Percentiles rank a stretch among this genome's conserved stretches.
Conservation (phyloP, 2,797 vertebrate genomes). For the Atherinosoma microstoma region DNA sequence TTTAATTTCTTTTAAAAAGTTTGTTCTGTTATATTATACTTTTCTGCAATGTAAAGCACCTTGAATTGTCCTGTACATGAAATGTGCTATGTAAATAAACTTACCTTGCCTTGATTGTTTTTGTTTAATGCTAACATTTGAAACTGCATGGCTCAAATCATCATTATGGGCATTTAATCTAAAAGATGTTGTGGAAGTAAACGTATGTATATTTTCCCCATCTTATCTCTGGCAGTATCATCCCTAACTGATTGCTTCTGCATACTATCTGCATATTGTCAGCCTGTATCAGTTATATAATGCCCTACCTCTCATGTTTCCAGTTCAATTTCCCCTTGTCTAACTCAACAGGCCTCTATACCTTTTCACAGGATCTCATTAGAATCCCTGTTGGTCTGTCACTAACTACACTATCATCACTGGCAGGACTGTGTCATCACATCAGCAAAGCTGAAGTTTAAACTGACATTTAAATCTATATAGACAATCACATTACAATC, state of each 20-base stretch:
- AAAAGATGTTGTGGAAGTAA: background rate
- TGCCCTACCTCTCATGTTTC: conserved; percentile 46
- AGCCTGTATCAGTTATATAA: conserved; percentile 58
- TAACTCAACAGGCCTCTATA: conserved; percentile 49
- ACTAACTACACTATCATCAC: conserved; percentile 30
- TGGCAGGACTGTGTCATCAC: conserved; percentile 33
- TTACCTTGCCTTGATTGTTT: no score
- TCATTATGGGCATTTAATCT: background rate
- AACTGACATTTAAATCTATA: conserved; percentile 32
- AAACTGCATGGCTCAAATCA: no score
- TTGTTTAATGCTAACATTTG: no score
- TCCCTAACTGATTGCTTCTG: conserved; percentile 25
- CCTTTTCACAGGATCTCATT: conserved; percentile 53
- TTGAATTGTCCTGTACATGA: no score
- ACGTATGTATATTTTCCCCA: conserved; percentile 20
- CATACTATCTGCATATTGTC: conserved; percentile 58
- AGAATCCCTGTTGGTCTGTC: conserved; percentile 46
- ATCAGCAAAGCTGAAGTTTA: conserved; percentile 4
- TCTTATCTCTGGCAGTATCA: conserved; percentile 36
- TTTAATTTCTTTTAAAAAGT: no score
- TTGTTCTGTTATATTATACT: no score
- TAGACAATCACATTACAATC: no score
- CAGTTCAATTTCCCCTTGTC: conserved; percentile 63
- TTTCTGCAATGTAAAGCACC: no score
- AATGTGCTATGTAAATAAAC: no score